These are phyloP conservation scores for Neelides folsomi DNA, from an alignment of 2,888 invertebrate species.

Conservation along the genomic window DNA sequence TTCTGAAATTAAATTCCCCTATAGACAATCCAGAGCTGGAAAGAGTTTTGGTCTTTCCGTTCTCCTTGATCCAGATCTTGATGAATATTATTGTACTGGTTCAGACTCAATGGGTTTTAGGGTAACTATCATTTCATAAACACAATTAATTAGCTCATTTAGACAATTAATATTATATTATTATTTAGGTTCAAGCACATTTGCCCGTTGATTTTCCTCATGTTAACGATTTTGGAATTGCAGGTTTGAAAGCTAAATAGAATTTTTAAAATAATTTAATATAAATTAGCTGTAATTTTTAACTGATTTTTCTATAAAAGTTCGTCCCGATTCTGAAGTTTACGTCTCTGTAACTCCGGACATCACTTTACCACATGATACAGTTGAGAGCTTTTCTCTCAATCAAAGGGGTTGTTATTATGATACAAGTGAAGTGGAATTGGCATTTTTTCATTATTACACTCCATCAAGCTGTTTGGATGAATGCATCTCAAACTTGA, in stretches of 20 bases:
- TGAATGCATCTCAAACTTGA: constrained; percentile 5
- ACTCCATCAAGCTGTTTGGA: background rate
- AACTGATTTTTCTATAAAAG: no score
- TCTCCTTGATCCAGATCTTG: constrained; percentile 22
- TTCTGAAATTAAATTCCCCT: constrained; percentile 8
- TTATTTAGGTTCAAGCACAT: constrained; percentile 4
- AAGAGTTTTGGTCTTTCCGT: constrained; percentile 19
- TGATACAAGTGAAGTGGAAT: background rate
- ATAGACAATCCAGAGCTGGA: constrained; percentile 15
- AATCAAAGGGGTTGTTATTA: no score
- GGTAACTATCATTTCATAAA: background rate
- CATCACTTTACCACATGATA: no score
- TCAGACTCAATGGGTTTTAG: constrained; percentile 23
- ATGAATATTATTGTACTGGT: constrained; percentile 23
- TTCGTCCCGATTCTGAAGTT: no score
- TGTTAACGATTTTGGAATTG: constrained; percentile 7
- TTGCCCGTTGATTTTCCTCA: constrained; percentile 6
- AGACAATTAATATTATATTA: background rate
- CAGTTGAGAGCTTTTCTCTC: no score
- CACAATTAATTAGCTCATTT: background rate
- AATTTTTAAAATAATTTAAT: no score
- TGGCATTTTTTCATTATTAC: background rate
- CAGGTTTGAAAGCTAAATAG: background rate
- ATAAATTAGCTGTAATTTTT: no score
- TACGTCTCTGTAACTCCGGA: no score